Base-by-base conservation (phyloP, 2,797 vertebrate genomes). In the Australoheros facetus region DNA sequence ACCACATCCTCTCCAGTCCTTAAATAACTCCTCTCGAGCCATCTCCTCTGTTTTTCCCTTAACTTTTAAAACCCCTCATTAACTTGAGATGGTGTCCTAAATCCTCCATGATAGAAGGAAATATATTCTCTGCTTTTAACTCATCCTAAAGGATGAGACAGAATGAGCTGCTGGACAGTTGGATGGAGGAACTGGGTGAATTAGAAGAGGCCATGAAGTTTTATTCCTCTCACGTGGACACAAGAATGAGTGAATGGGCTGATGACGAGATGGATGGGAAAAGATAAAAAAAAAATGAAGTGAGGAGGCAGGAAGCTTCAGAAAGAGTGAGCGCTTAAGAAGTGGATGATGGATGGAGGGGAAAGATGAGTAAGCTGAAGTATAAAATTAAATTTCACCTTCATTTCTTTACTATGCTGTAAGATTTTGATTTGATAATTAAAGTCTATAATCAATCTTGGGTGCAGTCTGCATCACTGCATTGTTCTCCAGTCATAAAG, bases 51-150 rank as follows among this genome's bases (percentile, higher is more conserved):
- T 77, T 81, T 85, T 78, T 82, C 82, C 83, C 78, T 72, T 75
- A 83, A 79, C 73, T 87, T 80, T 86, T 78, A 90, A 90, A 84
- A 86, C 78, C 81, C 73, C 82, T 87, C 83, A 88, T 91, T 91
- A 87, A 88, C 53, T 86, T 17, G 45, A 84, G 88, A 89, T 72
- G 62, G 85, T 78, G 56, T 77, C 69, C 75, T 90, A 90, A 91
- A 92, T 88, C 85, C 87, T 85, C 75, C 34, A 30, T 80, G 82
- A 90, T 89, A 42, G 82, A 80, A 71, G 21, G 58, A 79, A 88
- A 90, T 89, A 84, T 87, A 86, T 83, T 83, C 42, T 66, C 32
- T 59, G 34, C 71, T 79, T 85, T 77, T 75, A 78, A 48, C 45
- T 85, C 42, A 75, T 88, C 71, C 77, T 80, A 54, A 17, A 80